These are phyloP conservation scores for Archegozetes longisetosus DNA, from an alignment of 1,140 invertebrate species.

Conservation along the genomic window DNA sequence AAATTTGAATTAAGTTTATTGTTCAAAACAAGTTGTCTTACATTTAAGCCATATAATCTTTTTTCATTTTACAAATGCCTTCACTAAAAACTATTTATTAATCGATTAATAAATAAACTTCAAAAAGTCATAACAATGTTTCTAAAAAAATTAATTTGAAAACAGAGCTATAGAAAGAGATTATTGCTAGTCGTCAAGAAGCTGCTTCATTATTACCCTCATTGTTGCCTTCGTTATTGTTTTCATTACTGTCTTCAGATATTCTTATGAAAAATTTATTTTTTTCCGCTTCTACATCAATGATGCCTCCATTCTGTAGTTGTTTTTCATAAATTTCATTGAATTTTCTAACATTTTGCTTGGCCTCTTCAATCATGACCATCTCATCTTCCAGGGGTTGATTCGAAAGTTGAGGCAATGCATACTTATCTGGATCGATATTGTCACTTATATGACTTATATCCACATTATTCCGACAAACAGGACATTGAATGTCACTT, in stretches of 20 bases:
- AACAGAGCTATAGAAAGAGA: too few species aligned
- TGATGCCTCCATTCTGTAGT: conserved; percentile 7
- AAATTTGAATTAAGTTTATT: too few species aligned
- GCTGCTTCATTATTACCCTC: too few species aligned
- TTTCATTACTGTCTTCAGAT: conserved; percentile 8
- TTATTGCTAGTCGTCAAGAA: too few species aligned
- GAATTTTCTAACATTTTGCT: background rate
- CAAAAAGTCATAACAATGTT: too few species aligned
- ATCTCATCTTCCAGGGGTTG: background rate
- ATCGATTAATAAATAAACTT: too few species aligned
- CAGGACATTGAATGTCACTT: conserved; percentile 1
- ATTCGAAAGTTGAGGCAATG: background rate
- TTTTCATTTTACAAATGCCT: too few species aligned
- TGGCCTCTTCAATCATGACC: background rate
- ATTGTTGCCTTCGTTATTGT: conserved; percentile 3
- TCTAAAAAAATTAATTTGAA: too few species aligned
- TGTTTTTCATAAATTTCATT: conserved; percentile 1
- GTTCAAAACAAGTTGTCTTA: too few species aligned
- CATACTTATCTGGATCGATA: background rate
- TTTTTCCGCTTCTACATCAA: conserved; percentile 5
- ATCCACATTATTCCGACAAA: background rate
- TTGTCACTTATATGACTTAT: background rate
- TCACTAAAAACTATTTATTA: too few species aligned
- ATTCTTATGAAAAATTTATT: conserved; percentile 1
- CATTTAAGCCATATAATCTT: too few species aligned